Base-by-base conservation (phyloP, 2,797 vertebrate genomes). In the Champsocephalus gunnari region DNA sequence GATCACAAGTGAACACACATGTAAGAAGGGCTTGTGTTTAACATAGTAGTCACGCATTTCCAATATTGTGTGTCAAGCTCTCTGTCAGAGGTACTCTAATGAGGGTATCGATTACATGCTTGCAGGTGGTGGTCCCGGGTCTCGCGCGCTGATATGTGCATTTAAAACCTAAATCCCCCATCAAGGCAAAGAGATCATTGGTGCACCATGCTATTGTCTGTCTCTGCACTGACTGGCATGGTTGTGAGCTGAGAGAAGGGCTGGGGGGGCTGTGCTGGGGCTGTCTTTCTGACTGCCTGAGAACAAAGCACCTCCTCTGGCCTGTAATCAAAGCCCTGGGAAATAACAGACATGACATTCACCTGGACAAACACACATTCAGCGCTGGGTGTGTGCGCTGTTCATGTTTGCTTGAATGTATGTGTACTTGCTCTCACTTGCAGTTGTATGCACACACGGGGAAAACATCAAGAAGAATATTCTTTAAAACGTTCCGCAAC, bases 261-360 rank as follows among this genome's bases (percentile, higher is more conserved):
- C 78, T 73, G 66, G 80, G 86, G 86, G 87, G 84, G 81, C 82
- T 85, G 80, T 11, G 54, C 66, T 34, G 85, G 79, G 84, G 79
- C 76, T 58, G 86, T 85, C 77, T 89, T 57, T 84, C 85, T 80
- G 88, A 87, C 87, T 93, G 89, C 86, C 82, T 86, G 86, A 88
- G 89, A 92, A 94, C 92, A 94, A 94, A 93, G 89, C 81, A 81
- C 58, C 81, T 89, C 89, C 84, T 87, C 90, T 93, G 88, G 88
- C 87, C 73, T 94, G 93, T 93, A 95, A 94, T 94, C 90, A 92
- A 92, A 94, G 91, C 90, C 90, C 87, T 94, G 91, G 87, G 90
- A 94, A 93, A 92, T 91, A 90, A 89, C 92, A 89, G 89, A 86
- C 89, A 88, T 82, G 87, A 87, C 83, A 87, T 82, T 89, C 82